Evolutionary conservation across 1,140 invertebrate genomes (phyloP).

Genomic region (Apis mellifera): DNA sequence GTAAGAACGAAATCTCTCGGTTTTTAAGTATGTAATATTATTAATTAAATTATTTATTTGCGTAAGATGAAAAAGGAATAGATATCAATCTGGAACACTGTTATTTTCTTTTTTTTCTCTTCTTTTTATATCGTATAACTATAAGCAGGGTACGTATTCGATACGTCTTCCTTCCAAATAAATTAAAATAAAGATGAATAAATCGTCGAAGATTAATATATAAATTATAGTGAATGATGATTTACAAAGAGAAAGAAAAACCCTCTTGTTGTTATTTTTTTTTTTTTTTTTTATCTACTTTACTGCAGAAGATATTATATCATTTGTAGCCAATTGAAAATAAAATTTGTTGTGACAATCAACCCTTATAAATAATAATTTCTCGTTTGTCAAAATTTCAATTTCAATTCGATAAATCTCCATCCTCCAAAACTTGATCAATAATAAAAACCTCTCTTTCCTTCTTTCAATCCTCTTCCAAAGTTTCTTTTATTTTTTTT

Average conservation of each 20-base stretch:
- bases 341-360: too few relatives aligned
- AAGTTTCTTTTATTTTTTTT: too few relatives aligned
- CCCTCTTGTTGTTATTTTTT: background rate
- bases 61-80: background rate
- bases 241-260: background rate
- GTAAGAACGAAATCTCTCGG: background rate
- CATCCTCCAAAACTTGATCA: too few relatives aligned
- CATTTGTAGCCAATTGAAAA: background rate
- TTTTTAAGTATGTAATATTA: background rate
- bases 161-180: background rate
- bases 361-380: too few relatives aligned
- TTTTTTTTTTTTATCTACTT: background rate
- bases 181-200: background rate
- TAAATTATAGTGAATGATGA: background rate
- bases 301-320: background rate
- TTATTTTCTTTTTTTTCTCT: background rate
- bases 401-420: too few relatives aligned
- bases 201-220: background rate
- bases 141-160: background rate
- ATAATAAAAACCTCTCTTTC: too few relatives aligned
- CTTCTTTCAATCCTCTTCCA: too few relatives aligned
- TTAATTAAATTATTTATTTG: conserved; percentile 19
- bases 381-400: too few relatives aligned
- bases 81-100: background rate
- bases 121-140: background rate